phyloP scores from a whole-genome alignment of 2,888 invertebrate species.

The Litoditis marina region DNA sequence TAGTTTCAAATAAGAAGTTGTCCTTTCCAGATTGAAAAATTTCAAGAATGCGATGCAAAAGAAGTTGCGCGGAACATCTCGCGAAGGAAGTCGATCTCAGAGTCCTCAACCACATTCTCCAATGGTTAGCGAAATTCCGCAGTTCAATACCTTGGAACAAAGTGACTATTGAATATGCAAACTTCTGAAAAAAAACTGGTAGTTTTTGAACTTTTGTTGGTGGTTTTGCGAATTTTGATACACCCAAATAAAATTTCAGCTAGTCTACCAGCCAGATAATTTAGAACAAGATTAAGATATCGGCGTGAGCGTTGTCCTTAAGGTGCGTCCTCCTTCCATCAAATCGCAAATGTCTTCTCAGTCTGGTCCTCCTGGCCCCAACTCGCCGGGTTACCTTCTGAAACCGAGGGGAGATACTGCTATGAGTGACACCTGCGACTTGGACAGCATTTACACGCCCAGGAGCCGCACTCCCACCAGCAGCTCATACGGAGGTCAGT shows the following conservation, averaged over 20 bases:
- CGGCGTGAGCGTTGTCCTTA: too few relatives aligned
- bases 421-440: conserved; percentile 56
- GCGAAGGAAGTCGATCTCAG: conserved; percentile 55
- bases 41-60: conserved; percentile 60
- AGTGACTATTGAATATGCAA: background rate
- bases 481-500: conserved; percentile 47
- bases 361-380: conserved; percentile 58
- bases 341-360: conserved; percentile 59
- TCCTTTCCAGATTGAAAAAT: conserved; percentile 51
- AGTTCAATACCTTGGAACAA: background rate
- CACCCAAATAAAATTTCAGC: background rate
- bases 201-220: too few relatives aligned
- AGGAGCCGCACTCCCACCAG: conserved; percentile 46
- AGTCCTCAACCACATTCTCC: conserved; percentile 60
- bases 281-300: too few relatives aligned
- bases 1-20: background rate
- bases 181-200: too few relatives aligned
- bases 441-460: conserved; percentile 56
- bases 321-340: conserved; percentile 60
- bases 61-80: conserved; percentile 55
- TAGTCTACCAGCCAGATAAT: too few relatives aligned
- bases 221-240: too few relatives aligned
- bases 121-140: too few relatives aligned
- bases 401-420: conserved; percentile 56
- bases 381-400: conserved; percentile 57